These are phyloP conservation scores for Tetragonisca angustula DNA, from an alignment of 2,888 invertebrate genomes.

Conservation along the genomic window DNA sequence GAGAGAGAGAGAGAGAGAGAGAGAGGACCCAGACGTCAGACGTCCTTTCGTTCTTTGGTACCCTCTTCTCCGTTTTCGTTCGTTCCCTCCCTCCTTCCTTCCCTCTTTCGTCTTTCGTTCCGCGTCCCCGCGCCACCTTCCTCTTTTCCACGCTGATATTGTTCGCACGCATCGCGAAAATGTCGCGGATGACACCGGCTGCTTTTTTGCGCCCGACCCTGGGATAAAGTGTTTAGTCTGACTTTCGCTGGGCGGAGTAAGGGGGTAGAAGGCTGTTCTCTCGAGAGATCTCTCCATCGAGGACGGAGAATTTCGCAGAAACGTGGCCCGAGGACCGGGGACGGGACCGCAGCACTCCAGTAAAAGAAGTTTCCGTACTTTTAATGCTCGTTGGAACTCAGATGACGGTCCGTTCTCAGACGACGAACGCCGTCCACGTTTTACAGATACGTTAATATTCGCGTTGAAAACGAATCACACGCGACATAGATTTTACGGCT, in stretches of 20 bases:
- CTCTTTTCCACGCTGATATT: slow-evolving; percentile 61
- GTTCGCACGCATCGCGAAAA: slow-evolving; percentile 70
- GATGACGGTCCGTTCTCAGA: slow-evolving; percentile 40
- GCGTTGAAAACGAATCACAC: slow-evolving; percentile 53
- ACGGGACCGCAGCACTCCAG: neutral
- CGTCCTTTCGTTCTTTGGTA: slow-evolving; percentile 14
- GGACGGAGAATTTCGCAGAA: slow-evolving; percentile 22
- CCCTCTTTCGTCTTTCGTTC: slow-evolving; percentile 28
- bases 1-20: too few species aligned
- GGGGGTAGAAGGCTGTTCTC: slow-evolving; percentile 13
- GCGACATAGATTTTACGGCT: slow-evolving; percentile 33
- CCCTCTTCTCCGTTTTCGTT: slow-evolving; percentile 32
- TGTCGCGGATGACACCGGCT: slow-evolving; percentile 33
- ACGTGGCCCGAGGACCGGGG: slow-evolving; percentile 7
- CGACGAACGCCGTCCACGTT: neutral
- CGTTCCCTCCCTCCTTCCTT: slow-evolving; percentile 35
- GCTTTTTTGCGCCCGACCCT: slow-evolving; percentile 54
- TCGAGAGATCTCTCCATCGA: slow-evolving; percentile 31
- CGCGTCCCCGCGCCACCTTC: neutral
- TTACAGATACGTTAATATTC: slow-evolving; percentile 47
- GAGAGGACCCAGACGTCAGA: slow-evolving; percentile 50
- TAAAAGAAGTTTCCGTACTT: slow-evolving; percentile 56
- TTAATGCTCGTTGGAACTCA: slow-evolving; percentile 55
- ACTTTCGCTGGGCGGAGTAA: slow-evolving; percentile 17
- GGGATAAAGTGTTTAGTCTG: slow-evolving; percentile 78